Percentiles rank a stretch among this genome's conserved stretches.
Evolutionary conservation across 2,113 vertebrate species (phyloP).

Genomic region (Nannospalax galili): DNA sequence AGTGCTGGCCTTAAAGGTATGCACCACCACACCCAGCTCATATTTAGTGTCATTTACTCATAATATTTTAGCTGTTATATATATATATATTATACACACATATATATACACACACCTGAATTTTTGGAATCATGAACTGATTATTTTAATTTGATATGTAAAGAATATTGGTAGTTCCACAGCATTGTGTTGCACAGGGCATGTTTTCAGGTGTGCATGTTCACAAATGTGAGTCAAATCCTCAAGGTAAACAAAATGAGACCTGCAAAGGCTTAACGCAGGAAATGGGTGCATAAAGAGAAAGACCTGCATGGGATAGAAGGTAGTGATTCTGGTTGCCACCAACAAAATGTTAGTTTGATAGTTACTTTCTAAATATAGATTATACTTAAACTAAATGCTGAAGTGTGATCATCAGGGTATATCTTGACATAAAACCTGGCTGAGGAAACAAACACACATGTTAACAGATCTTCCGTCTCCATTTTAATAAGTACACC

Average conservation of each 20-base stretch:
- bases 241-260: not conserved
- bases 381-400: not conserved
- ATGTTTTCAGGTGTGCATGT: not conserved
- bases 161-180: not conserved
- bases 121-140: not conserved
- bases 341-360: not conserved
- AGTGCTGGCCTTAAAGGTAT: too few relatives aligned
- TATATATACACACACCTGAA: not conserved
- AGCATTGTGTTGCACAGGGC: not conserved
- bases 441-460: not conserved
- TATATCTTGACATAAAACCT: not conserved
- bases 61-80: not conserved
- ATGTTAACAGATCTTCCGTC: too few relatives aligned
- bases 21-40: too few relatives aligned
- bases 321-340: not conserved
- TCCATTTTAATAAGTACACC: too few relatives aligned
- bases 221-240: conserved; percentile 4
- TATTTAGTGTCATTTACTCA: not conserved
- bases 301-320: not conserved
- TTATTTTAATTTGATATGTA: not conserved
- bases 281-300: not conserved
- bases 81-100: too few relatives aligned
- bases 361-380: not conserved
- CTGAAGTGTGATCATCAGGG: not conserved
- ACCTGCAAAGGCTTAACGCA: not conserved